A percentile compares a stretch with the other conserved stretches of the same genome.
These are phyloP conservation scores for Agrilus mali DNA, from an alignment of 2,888 invertebrate genomes.

Conservation along the genomic window DNA sequence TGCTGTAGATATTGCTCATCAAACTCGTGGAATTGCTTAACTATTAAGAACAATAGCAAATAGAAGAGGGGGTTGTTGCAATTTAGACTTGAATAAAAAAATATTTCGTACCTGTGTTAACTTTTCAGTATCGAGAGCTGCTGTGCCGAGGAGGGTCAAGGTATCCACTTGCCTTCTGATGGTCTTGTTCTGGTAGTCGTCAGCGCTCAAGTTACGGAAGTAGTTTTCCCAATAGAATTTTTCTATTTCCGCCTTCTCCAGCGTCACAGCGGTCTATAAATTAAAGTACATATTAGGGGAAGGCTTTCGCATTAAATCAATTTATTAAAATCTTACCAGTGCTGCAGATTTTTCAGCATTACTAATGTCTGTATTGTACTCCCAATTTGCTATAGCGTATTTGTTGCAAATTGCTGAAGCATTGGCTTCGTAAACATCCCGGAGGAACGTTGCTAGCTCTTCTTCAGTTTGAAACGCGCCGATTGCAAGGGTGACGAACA, in stretches of 20 bases:
- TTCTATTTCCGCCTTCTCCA: conserved; percentile 19
- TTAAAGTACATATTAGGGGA: no score
- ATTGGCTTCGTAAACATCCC: conserved; percentile 17
- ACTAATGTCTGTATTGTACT: conserved; percentile 27
- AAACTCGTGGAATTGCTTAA: conserved; percentile 6
- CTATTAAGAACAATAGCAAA: conserved; percentile 2
- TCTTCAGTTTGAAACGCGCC: conserved; percentile 7
- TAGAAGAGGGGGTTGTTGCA: no score
- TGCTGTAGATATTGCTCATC: conserved; percentile 23
- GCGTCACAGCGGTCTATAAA: conserved; percentile 5
- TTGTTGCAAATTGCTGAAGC: conserved; percentile 23
- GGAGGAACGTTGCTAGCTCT: conserved; percentile 15
- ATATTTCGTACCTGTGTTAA: conserved; percentile 18
- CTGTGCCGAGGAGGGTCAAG: conserved; percentile 32
- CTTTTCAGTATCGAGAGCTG: conserved; percentile 26
- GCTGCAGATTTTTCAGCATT: conserved; percentile 18
- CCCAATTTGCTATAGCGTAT: conserved; percentile 25
- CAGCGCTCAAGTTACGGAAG: conserved; percentile 18
- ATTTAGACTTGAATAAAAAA: neutral
- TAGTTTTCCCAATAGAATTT: conserved; percentile 27
- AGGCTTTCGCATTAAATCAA: no score
- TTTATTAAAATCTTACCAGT: conserved; percentile 14
- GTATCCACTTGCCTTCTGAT: conserved; percentile 30
- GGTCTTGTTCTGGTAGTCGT: conserved; percentile 25
- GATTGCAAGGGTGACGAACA: neutral